These are phyloP conservation scores for Triplophysa tibetana DNA, from an alignment of 2,113 vertebrate species.

Conservation along the genomic window DNA sequence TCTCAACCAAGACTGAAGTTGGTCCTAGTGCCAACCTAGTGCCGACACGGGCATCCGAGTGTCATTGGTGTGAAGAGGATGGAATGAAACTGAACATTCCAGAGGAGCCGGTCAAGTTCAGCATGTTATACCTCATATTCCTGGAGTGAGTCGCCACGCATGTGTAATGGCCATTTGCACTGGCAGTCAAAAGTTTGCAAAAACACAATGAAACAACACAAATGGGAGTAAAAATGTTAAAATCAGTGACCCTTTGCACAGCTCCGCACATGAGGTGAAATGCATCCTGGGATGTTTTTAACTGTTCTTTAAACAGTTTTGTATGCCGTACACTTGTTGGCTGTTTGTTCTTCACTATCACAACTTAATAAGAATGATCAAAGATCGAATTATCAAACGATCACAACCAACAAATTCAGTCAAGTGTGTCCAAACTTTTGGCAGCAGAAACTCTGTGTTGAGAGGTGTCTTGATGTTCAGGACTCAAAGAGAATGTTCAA, in stretches of 20 bases:
- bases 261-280: no score
- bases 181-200: no score
- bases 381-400: no score
- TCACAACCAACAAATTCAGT: background rate
- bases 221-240: no score
- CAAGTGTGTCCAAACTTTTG: background rate
- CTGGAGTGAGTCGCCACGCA: background rate
- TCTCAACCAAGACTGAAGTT: conserved; percentile 11
- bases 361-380: background rate
- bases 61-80: background rate
- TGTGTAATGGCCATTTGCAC: background rate
- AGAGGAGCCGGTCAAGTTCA: conserved; percentile 23
- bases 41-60: conserved; percentile 2
- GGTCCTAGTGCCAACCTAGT: background rate
- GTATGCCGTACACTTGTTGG: no score
- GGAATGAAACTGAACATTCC: conserved; percentile 33
- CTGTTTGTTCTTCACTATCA: background rate
- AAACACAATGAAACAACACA: no score
- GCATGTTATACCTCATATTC: background rate
- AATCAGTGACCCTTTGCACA: no score
- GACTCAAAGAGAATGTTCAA: background rate
- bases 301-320: no score
- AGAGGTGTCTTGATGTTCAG: background rate
- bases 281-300: no score
- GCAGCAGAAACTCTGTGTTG: no score